These are phyloP conservation scores for Channa striata DNA, from an alignment of 2,797 vertebrate species.

Conservation along the genomic window DNA sequence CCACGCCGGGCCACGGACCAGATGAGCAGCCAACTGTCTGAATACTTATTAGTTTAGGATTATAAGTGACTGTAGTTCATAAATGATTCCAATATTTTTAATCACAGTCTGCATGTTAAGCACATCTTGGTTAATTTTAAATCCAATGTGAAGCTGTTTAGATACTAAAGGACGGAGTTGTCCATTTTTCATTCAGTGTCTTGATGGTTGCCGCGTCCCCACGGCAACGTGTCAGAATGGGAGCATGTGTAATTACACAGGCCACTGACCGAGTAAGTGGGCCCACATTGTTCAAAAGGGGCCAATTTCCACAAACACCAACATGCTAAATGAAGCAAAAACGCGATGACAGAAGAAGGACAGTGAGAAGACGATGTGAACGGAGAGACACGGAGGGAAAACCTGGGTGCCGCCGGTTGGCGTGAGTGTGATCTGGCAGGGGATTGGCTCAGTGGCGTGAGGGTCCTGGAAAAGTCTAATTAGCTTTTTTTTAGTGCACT, in stretches of 20 bases:
- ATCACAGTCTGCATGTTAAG: too few relatives aligned
- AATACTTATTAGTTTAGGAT: too few relatives aligned
- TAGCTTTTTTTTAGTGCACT: constrained; percentile 41
- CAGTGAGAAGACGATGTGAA: constrained; percentile 2
- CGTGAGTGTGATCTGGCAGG: constrained; percentile 40
- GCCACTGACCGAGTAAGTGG: constrained; percentile 51
- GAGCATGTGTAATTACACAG: constrained; percentile 68
- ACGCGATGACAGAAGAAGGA: constrained; percentile 28
- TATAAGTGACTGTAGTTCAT: too few relatives aligned
- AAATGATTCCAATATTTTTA: too few relatives aligned
- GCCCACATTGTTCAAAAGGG: constrained; percentile 17
- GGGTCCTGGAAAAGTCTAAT: constrained; percentile 59
- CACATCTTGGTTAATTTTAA: too few relatives aligned
- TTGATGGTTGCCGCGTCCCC: constrained; percentile 22
- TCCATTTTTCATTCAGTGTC: constrained; percentile 18
- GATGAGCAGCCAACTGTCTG: too few relatives aligned
- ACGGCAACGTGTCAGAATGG: constrained; percentile 67
- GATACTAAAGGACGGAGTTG: too few relatives aligned
- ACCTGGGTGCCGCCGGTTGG: constrained; percentile 9
- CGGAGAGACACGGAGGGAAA: neutral
- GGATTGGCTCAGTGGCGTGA: constrained; percentile 50
- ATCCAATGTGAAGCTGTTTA: too few relatives aligned
- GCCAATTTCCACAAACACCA: constrained; percentile 28
- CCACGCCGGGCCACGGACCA: too few relatives aligned
- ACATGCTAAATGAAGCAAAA: constrained; percentile 41